phyloP scores from a whole-genome alignment of 1,140 invertebrate genomes.

The Euura lappo region DNA sequence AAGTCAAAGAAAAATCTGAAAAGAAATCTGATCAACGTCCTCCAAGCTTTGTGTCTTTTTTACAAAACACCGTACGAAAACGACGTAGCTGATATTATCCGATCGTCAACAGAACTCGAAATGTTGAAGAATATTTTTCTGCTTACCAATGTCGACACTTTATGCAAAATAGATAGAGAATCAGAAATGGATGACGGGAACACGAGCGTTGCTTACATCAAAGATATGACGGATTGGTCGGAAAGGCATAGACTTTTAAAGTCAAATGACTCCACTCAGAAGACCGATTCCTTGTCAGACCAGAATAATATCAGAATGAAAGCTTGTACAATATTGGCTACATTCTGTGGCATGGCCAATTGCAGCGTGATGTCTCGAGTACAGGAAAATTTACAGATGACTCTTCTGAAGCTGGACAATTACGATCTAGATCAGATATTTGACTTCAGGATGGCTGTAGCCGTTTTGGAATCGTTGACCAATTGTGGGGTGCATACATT shows the following conservation, averaged over 20 bases:
- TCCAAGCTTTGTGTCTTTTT: slow-evolving; percentile 35
- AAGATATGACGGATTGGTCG: not conserved
- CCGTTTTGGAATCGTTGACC: slow-evolving; percentile 32
- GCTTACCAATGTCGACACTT: not conserved
- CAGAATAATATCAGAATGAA: slow-evolving; percentile 28
- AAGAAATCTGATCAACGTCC: slow-evolving; percentile 30
- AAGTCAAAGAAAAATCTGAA: slow-evolving; percentile 14
- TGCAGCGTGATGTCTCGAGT: slow-evolving; percentile 23
- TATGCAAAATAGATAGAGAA: not conserved
- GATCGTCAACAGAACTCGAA: slow-evolving; percentile 24
- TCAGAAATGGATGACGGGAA: not conserved
- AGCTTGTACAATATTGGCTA: slow-evolving; percentile 28
- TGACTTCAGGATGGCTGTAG: slow-evolving; percentile 34
- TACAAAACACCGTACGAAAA: slow-evolving; percentile 32
- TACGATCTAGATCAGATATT: slow-evolving; percentile 29
- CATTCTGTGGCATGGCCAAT: slow-evolving; percentile 31
- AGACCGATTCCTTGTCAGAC: slow-evolving; percentile 14
- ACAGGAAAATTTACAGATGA: slow-evolving; percentile 34
- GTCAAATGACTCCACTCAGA: slow-evolving; percentile 3
- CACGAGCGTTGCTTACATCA: not conserved
- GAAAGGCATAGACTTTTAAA: not conserved
- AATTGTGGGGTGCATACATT: slow-evolving; percentile 23
- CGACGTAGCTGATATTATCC: slow-evolving; percentile 34
- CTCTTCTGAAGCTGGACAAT: slow-evolving; percentile 36
- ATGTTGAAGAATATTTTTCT: slow-evolving; percentile 37